Evolutionary conservation across 2,797 vertebrate species (phyloP), one percentile per base, ranked within the genome.

Genomic region (Tragopan temminckii): DNA sequence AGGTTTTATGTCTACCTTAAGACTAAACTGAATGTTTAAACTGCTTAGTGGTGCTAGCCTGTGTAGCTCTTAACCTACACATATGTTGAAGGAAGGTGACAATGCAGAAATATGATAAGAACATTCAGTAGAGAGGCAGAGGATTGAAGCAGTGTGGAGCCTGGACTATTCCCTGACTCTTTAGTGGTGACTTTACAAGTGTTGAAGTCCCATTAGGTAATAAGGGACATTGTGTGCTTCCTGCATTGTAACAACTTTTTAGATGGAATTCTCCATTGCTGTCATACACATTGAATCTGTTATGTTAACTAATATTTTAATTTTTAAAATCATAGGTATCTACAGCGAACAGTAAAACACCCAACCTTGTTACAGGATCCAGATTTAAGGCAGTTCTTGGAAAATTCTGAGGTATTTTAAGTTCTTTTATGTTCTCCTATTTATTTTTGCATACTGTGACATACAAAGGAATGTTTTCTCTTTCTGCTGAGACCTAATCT

Each of bases 301-400:
- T 87, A 58, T 74, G 1, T 70, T 92, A 63, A 18, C 62, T 91
- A 66, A 80, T 57, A 52, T 16, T 87, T 90, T 91, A 80, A 95
- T 88, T 95, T 89, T 97, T 96, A 76, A 97, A 93, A 96, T 55
- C 57, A 35, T 97, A 99, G 99, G 96, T 99, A 99, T 95, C 98
- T 99, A 95, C 98, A 99, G 88, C 98, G 99, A 95, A 99, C 99
- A 31, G 99, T 99, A 81, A 99, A 99, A 76, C 99, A 99, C 94
- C 99, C 99, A 40, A 98, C 98, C 87, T 98, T 99, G 91, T 98
- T 99, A 86, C 99, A 99, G 91, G 99, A 99, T 97, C 98, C 99
- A 14, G 99, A 99, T 85, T 98, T 99, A 84, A 98, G 99, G 89
- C 99, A 99, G 95, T 99, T 99, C 72, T 98, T 99, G 97, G 99